Conservation (phyloP, 2,113 vertebrate species). For the Oncorhynchus clarkii region DNA sequence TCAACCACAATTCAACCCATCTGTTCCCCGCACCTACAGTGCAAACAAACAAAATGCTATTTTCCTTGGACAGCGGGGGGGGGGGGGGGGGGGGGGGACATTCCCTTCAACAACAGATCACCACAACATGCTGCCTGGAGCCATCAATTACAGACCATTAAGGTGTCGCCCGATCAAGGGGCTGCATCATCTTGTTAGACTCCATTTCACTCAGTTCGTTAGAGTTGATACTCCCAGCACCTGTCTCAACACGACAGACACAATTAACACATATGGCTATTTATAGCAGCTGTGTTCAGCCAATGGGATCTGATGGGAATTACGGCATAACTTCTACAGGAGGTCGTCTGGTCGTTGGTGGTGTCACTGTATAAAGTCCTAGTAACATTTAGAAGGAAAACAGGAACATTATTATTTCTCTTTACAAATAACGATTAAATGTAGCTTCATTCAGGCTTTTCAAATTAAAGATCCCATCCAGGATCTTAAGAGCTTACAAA, state of each 20-base stretch:
- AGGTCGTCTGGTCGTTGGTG: no score
- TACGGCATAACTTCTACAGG: no score
- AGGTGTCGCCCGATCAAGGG: not conserved
- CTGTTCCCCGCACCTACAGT: not conserved
- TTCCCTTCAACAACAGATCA: not conserved
- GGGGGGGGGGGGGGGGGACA: no score
- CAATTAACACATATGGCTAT: conserved; percentile 6
- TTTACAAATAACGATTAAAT: no score
- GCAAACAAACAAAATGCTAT: not conserved
- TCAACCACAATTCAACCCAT: not conserved
- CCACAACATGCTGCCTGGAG: not conserved
- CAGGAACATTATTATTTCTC: no score
- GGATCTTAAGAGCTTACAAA: no score
- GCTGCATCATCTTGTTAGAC: not conserved
- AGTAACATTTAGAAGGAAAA: no score
- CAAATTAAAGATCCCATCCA: no score
- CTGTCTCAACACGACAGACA: not conserved
- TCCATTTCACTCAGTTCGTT: conserved; percentile 1
- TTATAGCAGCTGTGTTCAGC: not conserved
- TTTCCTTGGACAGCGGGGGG: not conserved
- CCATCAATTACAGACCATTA: not conserved
- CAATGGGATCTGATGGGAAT: no score
- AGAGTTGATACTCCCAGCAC: not conserved
- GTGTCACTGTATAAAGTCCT: no score
- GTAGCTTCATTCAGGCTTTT: no score